Evolutionary conservation across 1,140 invertebrate genomes (phyloP), one percentile per base, ranked within the genome.

Genomic region (Calosoma granatense): DNA sequence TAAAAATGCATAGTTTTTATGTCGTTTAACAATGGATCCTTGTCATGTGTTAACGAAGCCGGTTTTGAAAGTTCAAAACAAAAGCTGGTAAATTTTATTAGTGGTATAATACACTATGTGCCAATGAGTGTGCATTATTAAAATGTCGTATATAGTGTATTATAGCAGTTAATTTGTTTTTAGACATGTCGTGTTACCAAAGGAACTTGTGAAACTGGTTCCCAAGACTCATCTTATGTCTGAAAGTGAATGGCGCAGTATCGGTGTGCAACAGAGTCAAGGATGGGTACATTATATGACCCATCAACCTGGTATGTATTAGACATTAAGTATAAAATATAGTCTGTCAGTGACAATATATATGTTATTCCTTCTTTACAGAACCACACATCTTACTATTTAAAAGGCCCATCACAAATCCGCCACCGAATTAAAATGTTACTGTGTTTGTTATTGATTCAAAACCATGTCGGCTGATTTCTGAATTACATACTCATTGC

Each of bases 211-310:
- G n/a, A 92, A 92, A 70, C 69, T 86, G 54, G 85, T 97, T 11
- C 93, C 94, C 1, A 92, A 88, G 74, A 90, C 87, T 63, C 90
- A 92, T 74, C 74, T 97, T 47, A 92, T 97, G 86, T 81, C 86
- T 1, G 94, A 97, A 74, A 74, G 81, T 21, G 93, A 97, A 76
- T 97, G 94, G 94, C 81, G 94, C 71, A 78, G 83, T 59, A 84
- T 97, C 63, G 94, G 94, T 11, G 88, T 97, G 1, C 91, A 94
- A 72, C 93, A 96, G 71, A 94, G 90, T 72, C 85, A 87, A 64
- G 93, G 93, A 39, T 97, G 94, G 94, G 78, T 94, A 4, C 92
- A 97, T 75, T 97, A 95, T 63, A 94, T 97, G 91, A 86, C 84
- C 59, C 93, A 97, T 74, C 78, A 86, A 65, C 93, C 94, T 74